Evolutionary conservation across 2,113 vertebrate genomes (phyloP).

Genomic region (cat (Felis catus)): DNA sequence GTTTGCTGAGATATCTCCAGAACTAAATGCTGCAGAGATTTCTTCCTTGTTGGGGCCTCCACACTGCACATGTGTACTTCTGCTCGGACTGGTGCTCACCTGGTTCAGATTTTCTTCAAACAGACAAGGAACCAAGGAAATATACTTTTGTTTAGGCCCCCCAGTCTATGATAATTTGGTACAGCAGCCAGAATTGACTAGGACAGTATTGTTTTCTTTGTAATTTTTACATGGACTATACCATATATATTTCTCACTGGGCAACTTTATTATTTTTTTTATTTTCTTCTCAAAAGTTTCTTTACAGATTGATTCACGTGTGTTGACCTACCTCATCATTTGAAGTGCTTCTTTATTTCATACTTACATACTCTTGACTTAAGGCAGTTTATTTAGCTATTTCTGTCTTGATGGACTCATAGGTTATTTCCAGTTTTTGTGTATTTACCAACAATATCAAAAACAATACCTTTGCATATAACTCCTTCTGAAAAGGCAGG

Average conservation of each 20-base stretch:
- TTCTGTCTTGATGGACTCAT: neutral
- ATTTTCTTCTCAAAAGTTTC: neutral
- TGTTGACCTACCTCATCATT: neutral
- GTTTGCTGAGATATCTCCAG: neutral
- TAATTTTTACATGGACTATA: neutral
- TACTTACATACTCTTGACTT: neutral
- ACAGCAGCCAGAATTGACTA: neutral
- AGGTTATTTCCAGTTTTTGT: neutral
- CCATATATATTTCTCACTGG: neutral
- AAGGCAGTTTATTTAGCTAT: neutral
- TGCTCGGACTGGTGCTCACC: neutral
- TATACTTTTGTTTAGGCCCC: neutral
- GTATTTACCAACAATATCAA: neutral
- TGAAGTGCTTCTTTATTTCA: neutral
- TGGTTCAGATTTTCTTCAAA: neutral
- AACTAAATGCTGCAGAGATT: accelerated
- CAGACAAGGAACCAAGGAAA: neutral
- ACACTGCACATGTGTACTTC: neutral
- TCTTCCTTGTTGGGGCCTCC: neutral
- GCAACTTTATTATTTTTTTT: neutral
- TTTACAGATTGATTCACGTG: neutral
- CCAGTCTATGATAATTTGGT: neutral
- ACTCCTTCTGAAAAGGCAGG: neutral
- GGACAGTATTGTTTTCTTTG: neutral
- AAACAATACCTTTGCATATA: neutral